A percentile compares a stretch with the other conserved stretches of the same genome.
These are phyloP conservation scores for Lithodes maja DNA, from an alignment of 2,888 invertebrate genomes.

Conservation along the genomic window DNA sequence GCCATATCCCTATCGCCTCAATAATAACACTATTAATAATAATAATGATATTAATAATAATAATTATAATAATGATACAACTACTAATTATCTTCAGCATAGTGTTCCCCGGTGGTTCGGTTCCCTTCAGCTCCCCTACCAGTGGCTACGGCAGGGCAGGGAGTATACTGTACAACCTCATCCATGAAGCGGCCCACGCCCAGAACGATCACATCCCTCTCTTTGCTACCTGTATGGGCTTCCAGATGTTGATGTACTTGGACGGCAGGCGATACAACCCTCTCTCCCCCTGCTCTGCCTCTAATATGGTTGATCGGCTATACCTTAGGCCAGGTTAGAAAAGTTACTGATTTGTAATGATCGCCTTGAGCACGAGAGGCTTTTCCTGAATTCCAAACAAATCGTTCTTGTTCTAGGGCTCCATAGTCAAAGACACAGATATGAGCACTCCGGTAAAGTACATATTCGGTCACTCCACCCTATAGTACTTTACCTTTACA, in stretches of 20 bases:
- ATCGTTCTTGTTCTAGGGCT: too few relatives aligned
- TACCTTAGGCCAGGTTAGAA: constrained; percentile 3
- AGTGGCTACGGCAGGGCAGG: constrained; percentile 33
- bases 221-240: constrained; percentile 24
- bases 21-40: too few relatives aligned
- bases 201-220: neutral
- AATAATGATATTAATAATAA: too few relatives aligned
- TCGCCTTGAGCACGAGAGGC: too few relatives aligned
- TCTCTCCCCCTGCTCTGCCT: neutral
- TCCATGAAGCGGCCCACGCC: neutral
- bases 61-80: too few relatives aligned
- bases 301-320: constrained; percentile 14
- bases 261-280: constrained; percentile 6
- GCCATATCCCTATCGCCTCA: too few relatives aligned
- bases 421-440: too few relatives aligned
- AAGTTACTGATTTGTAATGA: too few relatives aligned
- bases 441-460: too few relatives aligned
- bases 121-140: neutral
- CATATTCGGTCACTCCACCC: too few relatives aligned
- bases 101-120: constrained; percentile 25
- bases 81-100: neutral
- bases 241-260: constrained; percentile 37
- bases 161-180: constrained; percentile 15
- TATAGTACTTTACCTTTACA: too few relatives aligned
- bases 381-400: too few relatives aligned